Evolutionary conservation across 2,888 invertebrate species (phyloP), one percentile per base, ranked within the genome.

Genomic region (Macrosoma leucophasiata): DNA sequence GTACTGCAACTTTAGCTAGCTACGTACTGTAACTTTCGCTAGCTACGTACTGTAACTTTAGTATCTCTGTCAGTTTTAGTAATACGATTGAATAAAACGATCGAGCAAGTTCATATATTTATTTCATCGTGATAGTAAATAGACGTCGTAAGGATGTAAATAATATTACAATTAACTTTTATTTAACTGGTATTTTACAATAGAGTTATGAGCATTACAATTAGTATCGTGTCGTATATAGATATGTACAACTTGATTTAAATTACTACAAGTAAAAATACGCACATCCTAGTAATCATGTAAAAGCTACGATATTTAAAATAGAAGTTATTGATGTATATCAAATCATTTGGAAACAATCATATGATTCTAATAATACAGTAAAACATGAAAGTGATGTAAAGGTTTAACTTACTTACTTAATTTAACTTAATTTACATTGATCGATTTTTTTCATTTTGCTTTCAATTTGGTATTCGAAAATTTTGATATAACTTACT

Each of bases 41-140:
- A 11, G 21, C 10, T n/a, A 17, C 17, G 15, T 27, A 18, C 18
- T 21, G 5, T 13, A 11, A n/a, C 21, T 12, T 24, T 20, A 7
- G 3, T n/a, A 13, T 23, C 11, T 11, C 23, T 9, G 10, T 12
- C 3, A 20, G 8, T 13, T n/a, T 13, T 7, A 26, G 10, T 3
- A 17, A 3, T 13, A 25, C 14, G 3, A 24, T 5, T 6, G 35
- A 65, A 58, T 49, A 45, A 62, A 63, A 63, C n/a, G n/a, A 46
- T 24, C 50, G n/a, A 22, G 22, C 24, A 41, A 43, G 56, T 57
- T 55, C n/a, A 51, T 46, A 56, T 52, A 45, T 78, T 76, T 73
- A 75, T 75, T 81, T 73, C 60, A 70, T 70, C 43, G 78, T 81
- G 81, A 79, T 75, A 77, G 58, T 79, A 78, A 79, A 73, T 76